Base-by-base conservation (phyloP, 2,113 vertebrate genomes). In the Lepisosteus osseus region DNA sequence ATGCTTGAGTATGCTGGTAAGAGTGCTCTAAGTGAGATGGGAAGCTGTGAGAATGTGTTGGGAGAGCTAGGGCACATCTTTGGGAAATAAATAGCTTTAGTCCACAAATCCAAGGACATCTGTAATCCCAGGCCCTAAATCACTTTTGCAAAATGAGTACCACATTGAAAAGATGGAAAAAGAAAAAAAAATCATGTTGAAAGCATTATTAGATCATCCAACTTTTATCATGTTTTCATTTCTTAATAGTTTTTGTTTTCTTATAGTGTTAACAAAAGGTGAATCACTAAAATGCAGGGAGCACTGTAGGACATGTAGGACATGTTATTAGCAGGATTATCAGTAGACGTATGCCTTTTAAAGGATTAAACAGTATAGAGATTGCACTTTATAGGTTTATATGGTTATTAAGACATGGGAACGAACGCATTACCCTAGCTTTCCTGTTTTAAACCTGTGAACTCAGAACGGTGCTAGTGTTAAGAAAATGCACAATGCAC, bases 361-460 rank as follows among this genome's bases (percentile, higher is more conserved):
- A 9, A 64, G 4, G 62, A 64, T 64, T 64, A 40, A 64, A 64
- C 62, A 40, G 62, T 64, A 64, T 29, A 40, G 40, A 64, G 62
- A 41, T 59, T 59, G 13, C 11, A 14, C 6, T 64, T 64, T 64
- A 15, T 40, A 64, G 17, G 9, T 13, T 12, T 17, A 3, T 2
- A 6, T n/a, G 8, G 17, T 4, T 64, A 42, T 29, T 29, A 17
- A 40, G 62, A 64, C 13, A 6, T 41, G 17, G 41, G 5, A 17
- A 64, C 2, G 62, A 64, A 64, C 40, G 40, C 14, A 64, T 64
- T 64, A 40, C 13, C 62, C 13, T 64, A 64, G 17, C 17, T 64
- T 40, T 8, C 17, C 7, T 42, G 41, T 64, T 64, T 64, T 42
- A 29, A 64, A 64, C 5, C n/a, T 59, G 56, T 59, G 56, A 14